Evolutionary conservation across 2,113 vertebrate species (phyloP).

Genomic region (Myocastor coypus): DNA sequence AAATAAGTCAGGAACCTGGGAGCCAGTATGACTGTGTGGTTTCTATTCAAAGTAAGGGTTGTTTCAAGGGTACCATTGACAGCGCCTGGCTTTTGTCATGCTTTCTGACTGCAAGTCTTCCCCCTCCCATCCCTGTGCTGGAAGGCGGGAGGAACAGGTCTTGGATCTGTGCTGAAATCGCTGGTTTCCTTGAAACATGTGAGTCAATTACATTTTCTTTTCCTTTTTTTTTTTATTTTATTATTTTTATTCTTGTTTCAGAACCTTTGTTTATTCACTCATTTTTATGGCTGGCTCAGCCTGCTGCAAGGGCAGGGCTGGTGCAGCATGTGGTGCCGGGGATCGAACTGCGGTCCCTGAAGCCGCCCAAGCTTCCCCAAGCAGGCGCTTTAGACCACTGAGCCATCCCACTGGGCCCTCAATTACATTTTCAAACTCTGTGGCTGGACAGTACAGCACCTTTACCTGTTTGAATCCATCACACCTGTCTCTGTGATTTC

Average conservation of each 20-base stretch:
- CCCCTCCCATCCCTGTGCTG: rapidly evolving
- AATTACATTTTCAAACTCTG: neutral
- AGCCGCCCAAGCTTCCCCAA: no score
- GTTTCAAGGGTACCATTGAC: neutral
- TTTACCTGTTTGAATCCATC: neutral
- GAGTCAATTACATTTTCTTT: neutral
- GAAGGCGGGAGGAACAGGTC: neutral
- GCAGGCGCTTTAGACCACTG: no score
- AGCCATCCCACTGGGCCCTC: no score
- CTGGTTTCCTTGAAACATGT: neutral
- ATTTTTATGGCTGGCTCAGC: no score
- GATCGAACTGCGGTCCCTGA: no score
- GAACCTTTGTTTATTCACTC: no score
- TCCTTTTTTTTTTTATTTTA: no score
- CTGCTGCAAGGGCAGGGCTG: no score
- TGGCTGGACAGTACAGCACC: neutral
- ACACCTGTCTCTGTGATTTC: neutral
- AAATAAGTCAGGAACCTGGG: neutral
- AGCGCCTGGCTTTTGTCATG: rapidly evolving
- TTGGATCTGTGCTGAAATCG: neutral
- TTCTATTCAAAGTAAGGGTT: neutral
- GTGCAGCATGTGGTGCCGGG: no score
- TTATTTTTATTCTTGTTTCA: no score
- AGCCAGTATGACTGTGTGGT: neutral
- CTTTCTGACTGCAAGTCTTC: neutral